phyloP scores from a whole-genome alignment of 2,113 vertebrate species.

The Sceloporus undulatus region DNA sequence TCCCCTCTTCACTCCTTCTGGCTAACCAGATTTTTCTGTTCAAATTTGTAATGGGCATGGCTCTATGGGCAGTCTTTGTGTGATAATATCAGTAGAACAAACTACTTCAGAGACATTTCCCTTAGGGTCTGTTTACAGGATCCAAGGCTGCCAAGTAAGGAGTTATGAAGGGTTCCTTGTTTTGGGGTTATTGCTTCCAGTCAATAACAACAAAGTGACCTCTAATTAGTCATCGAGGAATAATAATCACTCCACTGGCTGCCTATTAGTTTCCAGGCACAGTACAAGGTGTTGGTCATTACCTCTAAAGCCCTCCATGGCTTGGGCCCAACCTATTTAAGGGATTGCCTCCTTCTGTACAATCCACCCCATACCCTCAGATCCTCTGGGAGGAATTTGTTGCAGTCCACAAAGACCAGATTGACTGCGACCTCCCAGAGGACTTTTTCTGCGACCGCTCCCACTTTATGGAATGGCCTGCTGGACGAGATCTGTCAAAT shows the following conservation, averaged over 20 bases:
- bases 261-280: too few species aligned
- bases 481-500: too few species aligned
- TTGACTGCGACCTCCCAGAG: too few species aligned
- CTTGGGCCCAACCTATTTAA: too few species aligned
- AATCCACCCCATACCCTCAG: too few species aligned
- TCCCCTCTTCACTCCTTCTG: background rate
- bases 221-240: background rate
- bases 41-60: background rate
- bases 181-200: background rate
- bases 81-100: constrained; percentile 2
- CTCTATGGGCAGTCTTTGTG: background rate
- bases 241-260: background rate
- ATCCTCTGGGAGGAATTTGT: too few species aligned
- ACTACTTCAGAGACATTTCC: background rate
- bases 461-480: too few species aligned
- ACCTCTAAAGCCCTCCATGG: too few species aligned
- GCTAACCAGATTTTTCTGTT: background rate
- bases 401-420: too few species aligned
- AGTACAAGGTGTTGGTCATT: too few species aligned
- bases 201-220: background rate
- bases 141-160: background rate
- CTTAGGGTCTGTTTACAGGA: background rate
- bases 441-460: too few species aligned
- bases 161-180: background rate
- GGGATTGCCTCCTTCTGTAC: too few species aligned